A percentile compares a stretch with the other conserved stretches of the same genome.
Conservation (phyloP, 2,113 vertebrate species). For the Archilochus colubris region DNA sequence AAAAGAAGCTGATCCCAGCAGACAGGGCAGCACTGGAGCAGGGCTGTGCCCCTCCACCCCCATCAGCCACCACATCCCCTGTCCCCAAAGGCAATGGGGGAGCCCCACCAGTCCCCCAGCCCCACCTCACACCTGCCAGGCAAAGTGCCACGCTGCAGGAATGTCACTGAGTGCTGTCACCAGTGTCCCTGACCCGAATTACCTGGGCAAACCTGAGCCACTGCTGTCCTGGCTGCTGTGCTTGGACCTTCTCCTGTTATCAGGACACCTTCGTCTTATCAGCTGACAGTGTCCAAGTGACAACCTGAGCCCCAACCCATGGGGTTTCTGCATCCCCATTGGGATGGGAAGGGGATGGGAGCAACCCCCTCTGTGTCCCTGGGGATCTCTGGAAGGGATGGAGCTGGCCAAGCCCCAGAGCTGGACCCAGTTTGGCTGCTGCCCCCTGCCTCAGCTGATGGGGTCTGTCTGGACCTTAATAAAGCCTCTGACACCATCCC, state of each 20-base stretch:
- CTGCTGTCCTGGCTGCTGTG: background rate
- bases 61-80: background rate
- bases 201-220: background rate
- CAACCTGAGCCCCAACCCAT: accelerated
- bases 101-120: background rate
- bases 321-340: accelerated
- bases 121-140: accelerated
- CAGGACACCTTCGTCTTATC: background rate
- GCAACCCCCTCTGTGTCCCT: background rate
- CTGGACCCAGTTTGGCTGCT: too few species aligned
- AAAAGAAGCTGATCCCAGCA: background rate
- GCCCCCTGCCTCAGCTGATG: background rate
- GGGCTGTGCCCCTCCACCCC: accelerated
- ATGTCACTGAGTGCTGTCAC: background rate
- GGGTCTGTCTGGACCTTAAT: background rate
- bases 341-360: accelerated
- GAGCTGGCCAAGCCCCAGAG: background rate
- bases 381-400: background rate
- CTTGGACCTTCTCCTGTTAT: background rate
- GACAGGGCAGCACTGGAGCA: accelerated
- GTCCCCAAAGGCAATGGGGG: too few species aligned
- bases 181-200: background rate
- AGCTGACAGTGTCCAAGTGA: background rate
- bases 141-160: accelerated
- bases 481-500: too few species aligned